A percentile compares a stretch with the other conserved stretches of the same genome.
These are phyloP conservation scores for Smithornis capensis DNA, from an alignment of 2,113 vertebrate genomes.

Conservation along the genomic window DNA sequence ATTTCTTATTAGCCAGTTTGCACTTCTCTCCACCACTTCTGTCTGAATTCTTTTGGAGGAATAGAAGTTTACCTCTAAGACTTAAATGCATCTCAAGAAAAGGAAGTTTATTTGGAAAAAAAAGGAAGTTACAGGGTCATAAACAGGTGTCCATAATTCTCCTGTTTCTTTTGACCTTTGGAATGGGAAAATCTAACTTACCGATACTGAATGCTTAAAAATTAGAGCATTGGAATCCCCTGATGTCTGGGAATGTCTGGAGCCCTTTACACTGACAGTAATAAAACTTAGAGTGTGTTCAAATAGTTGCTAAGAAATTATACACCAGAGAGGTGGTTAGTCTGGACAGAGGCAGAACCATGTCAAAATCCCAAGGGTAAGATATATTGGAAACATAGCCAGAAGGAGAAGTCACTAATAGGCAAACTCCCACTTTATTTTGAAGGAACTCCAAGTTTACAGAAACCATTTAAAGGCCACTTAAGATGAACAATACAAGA, in stretches of 20 bases:
- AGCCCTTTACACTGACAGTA: background rate
- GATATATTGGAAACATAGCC: background rate
- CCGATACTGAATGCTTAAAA: background rate
- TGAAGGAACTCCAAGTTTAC: background rate
- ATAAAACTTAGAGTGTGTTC: background rate
- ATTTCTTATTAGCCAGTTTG: background rate
- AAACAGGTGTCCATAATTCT: conserved; percentile 38
- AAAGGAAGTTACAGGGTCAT: conserved; percentile 15
- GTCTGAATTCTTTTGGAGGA: conserved; percentile 34
- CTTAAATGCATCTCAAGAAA: background rate
- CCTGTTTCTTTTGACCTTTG: conserved; percentile 1
- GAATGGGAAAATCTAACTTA: conserved; percentile 26
- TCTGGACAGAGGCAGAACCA: background rate
- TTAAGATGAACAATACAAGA: background rate
- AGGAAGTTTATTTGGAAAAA: conserved; percentile 53
- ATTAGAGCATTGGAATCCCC: background rate
- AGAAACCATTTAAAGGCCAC: background rate
- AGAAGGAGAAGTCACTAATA: background rate
- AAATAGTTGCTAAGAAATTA: background rate
- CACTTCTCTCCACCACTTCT: conserved; percentile 2
- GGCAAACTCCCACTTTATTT: background rate
- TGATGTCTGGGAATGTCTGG: background rate
- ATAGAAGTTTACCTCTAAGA: conserved; percentile 33
- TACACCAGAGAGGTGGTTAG: background rate
- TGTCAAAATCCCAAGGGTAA: background rate